Conservation (phyloP, 2,113 vertebrate genomes). For the zebrafish (Danio rerio) region GRCz12tu NC_133178.1:41426001-41426500, state of each 20-base stretch:
- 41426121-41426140: too few relatives aligned
- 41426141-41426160: too few relatives aligned
- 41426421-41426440: background rate
- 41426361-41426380: slow-evolving; percentile 32
- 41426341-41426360: background rate
- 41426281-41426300: background rate
- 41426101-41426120: too few relatives aligned
- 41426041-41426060: too few relatives aligned
- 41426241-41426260: background rate
- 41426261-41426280: slow-evolving; percentile 19
- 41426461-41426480: slow-evolving; percentile 31
- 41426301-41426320: background rate
- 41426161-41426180: too few relatives aligned
- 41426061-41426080: too few relatives aligned
- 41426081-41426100: too few relatives aligned
- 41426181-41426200: background rate
- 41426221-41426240: background rate
- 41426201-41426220: background rate
- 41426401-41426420: background rate
- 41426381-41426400: background rate
- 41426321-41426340: slow-evolving; percentile 1
- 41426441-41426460: slow-evolving; percentile 13
- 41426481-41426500: slow-evolving; percentile 9
- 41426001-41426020: too few relatives aligned
- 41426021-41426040: too few relatives aligned